These are phyloP conservation scores for Telenomus remus DNA, from an alignment of 1,140 invertebrate genomes.

Conservation along the genomic window DNA sequence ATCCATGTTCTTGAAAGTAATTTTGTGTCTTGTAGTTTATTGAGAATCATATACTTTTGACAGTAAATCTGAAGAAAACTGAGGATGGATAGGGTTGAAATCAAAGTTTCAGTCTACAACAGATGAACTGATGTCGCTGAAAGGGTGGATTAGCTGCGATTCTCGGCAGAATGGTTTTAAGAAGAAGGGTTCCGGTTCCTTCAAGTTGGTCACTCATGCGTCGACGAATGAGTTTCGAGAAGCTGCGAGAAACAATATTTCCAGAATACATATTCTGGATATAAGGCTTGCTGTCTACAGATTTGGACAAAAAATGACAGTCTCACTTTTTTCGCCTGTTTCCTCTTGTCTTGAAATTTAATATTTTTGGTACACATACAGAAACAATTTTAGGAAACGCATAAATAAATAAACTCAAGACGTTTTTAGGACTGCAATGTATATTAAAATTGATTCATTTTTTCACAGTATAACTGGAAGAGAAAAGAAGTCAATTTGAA, in stretches of 20 bases:
- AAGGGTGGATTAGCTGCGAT: slow-evolving; percentile 36
- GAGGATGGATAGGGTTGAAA: slow-evolving; percentile 14
- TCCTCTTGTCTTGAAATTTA: slow-evolving; percentile 35
- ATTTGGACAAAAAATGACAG: slow-evolving; percentile 33
- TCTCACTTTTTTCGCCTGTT: slow-evolving; percentile 41
- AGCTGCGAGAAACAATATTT: slow-evolving; percentile 15
- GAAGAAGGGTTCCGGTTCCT: slow-evolving; percentile 20
- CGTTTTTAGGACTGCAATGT: too few species aligned
- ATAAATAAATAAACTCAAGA: too few species aligned
- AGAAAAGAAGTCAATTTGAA: too few species aligned
- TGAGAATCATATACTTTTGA: too few species aligned
- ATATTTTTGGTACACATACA: slow-evolving; percentile 19
- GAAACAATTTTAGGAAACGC: too few species aligned
- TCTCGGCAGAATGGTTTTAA: slow-evolving; percentile 3
- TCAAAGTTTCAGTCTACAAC: slow-evolving; percentile 1
- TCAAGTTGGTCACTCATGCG: slow-evolving; percentile 41
- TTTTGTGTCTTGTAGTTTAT: too few species aligned
- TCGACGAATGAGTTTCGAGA: slow-evolving; percentile 25
- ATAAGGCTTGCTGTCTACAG: slow-evolving; percentile 24
- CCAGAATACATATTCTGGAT: slow-evolving; percentile 4
- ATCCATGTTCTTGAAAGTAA: too few species aligned
- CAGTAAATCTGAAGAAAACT: too few species aligned
- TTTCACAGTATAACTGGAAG: too few species aligned
- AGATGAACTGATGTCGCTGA: slow-evolving; percentile 2
- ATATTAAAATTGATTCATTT: too few species aligned